Evolutionary conservation across 2,113 vertebrate species (phyloP).

Genomic region (Leptodactylus fuscus): DNA sequence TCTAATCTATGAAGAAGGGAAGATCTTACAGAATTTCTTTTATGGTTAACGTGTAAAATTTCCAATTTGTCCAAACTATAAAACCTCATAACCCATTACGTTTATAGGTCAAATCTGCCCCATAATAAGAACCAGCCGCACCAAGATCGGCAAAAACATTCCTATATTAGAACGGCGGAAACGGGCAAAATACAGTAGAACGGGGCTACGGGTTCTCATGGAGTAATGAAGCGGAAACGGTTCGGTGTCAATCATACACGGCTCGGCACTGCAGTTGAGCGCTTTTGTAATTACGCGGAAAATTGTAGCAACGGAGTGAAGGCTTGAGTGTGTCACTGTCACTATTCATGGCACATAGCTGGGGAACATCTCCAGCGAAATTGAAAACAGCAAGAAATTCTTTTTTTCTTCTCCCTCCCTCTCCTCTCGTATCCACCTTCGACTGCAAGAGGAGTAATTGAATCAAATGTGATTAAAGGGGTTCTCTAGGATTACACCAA

Average conservation of each 20-base stretch:
- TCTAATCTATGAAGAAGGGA: no score
- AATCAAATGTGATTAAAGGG: neutral
- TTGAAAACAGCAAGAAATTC: neutral
- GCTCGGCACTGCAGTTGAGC: neutral
- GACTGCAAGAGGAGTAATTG: neutral
- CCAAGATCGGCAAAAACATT: no score
- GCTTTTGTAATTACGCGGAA: slow-evolving; percentile 14
- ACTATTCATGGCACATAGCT: neutral
- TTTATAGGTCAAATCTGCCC: no score
- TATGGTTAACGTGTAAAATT: no score
- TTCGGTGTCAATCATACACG: neutral
- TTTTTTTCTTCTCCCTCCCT: neutral
- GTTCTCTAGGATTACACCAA: neutral
- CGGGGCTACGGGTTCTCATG: neutral
- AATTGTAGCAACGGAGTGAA: neutral
- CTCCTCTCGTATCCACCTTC: neutral
- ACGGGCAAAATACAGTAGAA: neutral
- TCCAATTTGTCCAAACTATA: no score
- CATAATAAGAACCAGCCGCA: no score
- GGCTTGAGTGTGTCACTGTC: slow-evolving; percentile 13
- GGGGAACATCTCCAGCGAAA: neutral
- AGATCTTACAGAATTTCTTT: no score
- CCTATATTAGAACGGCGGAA: no score
- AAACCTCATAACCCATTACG: no score
- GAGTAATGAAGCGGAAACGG: neutral